These are phyloP conservation scores for Beris morrisii DNA, from an alignment of 2,888 invertebrate genomes.

Conservation along the genomic window DNA sequence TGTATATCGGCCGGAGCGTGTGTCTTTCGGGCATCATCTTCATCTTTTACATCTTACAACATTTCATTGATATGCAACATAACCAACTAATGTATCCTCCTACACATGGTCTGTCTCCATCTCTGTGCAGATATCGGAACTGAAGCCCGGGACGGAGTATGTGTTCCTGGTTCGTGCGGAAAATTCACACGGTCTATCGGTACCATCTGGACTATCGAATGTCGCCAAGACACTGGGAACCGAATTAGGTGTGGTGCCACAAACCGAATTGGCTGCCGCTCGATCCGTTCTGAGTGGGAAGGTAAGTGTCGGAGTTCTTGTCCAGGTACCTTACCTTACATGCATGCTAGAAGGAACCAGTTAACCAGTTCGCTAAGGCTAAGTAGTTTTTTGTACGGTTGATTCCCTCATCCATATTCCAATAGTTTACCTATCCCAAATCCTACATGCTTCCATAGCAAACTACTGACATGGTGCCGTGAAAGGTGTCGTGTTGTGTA, in stretches of 20 bases:
- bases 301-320: conserved; percentile 45
- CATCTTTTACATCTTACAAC: no score
- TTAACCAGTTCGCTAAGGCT: no score
- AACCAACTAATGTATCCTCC: no score
- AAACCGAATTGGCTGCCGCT: conserved; percentile 54
- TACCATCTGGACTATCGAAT: conserved; percentile 76
- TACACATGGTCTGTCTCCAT: background rate
- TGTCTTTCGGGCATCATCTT: no score
- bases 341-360: no score
- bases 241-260: conserved; percentile 53
- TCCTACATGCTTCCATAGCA: background rate
- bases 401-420: conserved; percentile 27
- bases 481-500: conserved; percentile 18
- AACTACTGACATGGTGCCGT: conserved; percentile 29
- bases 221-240: conserved; percentile 65
- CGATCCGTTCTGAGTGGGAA: conserved; percentile 54
- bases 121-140: conserved; percentile 60
- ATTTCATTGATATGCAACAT: no score
- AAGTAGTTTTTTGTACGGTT: background rate
- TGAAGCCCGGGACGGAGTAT: conserved; percentile 80
- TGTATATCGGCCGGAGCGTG: no score
- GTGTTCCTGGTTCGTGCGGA: conserved; percentile 84
- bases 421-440: background rate
- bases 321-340: no score
- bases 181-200: conserved; percentile 81